Evolutionary conservation across 2,888 invertebrate species (phyloP), one percentile per base, ranked within the genome.

Genomic region (Criorhina ranunculi): DNA sequence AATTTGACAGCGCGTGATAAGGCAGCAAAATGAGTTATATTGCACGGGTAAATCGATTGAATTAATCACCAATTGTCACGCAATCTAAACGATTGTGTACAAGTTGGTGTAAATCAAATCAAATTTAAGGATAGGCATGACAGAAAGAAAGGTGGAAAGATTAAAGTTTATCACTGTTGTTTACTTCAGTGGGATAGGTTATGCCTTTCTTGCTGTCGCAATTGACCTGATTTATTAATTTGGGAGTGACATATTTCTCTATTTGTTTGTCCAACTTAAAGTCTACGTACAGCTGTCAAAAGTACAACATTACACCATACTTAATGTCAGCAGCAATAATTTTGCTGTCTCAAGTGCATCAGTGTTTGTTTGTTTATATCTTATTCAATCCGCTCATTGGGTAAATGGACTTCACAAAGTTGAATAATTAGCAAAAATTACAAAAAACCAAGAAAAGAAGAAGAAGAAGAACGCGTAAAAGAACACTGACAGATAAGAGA

Each of bases 351-450:
- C 70, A 78, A 78, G 77, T 76, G 73, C 66, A 73, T 79, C 37
- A 49, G 17, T 73, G 42, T 81, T 64, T 72, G 40, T 73, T 82
- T 82, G 24, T 72, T 82, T 67, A 49, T 67, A 40, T 76, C 49
- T 67, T 51, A 59, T 42, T 64, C 73, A 80, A 73, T 80, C 75
- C 75, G 78, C 40, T 82, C 79, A 83, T 69, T 83, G 83, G 83
- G 83, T 83, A 73, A 83, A 83, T 79, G 83, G 83, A 79, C 83
- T 83, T 79, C 73, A n/a, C n/a, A 73, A 69, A 79, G 83, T 75
- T 83, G 62, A 83, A 83, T 83, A 78, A 75, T 79, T 79, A 79
- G 79, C 79, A 6, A 55, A 11, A 37, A 35, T 1, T 8, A 19
- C 40, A 31, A 49, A 42, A 72, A 67, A 49, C 42, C n/a, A n/a